These are phyloP conservation scores for Nomia melanderi DNA, from an alignment of 1,140 invertebrate species.

Conservation along the genomic window DNA sequence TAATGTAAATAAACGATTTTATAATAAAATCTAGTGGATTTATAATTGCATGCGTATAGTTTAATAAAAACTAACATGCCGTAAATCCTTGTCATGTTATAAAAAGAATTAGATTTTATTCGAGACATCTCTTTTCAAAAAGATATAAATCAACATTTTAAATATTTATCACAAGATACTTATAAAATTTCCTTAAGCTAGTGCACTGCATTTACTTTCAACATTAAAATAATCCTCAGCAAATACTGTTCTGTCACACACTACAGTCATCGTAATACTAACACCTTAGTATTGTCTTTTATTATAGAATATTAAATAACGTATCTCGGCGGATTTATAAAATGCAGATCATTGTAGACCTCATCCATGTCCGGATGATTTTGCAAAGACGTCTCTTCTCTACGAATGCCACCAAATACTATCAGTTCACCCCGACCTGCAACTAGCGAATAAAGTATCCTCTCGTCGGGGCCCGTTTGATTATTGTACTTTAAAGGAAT, in stretches of 20 bases:
- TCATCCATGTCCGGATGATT: conserved; percentile 79
- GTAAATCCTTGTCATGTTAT: background rate
- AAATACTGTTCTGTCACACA: background rate
- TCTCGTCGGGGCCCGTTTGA: conserved; percentile 90
- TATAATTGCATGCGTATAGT: conserved; percentile 14
- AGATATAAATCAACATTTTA: background rate
- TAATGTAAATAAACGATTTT: conserved; percentile 31
- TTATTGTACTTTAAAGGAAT: conserved; percentile 85
- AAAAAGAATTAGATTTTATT: background rate
- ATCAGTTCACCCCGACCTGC: conserved; percentile 94
- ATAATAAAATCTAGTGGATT: conserved; percentile 14
- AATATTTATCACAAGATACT: conserved; percentile 13
- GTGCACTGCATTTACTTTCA: background rate
- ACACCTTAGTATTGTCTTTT: conserved; percentile 24
- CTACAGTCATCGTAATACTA: background rate
- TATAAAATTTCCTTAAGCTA: background rate
- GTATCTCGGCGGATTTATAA: conserved; percentile 88
- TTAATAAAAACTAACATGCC: background rate
- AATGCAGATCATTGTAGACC: conserved; percentile 91
- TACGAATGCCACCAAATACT: conserved; percentile 96
- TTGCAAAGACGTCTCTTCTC: conserved; percentile 82
- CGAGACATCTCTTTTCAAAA: background rate
- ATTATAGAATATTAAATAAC: conserved; percentile 83
- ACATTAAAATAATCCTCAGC: conserved; percentile 2
- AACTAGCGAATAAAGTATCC: conserved; percentile 94